Conservation (phyloP, 2,888 invertebrate genomes). For the Nomada lathburiana region DNA sequence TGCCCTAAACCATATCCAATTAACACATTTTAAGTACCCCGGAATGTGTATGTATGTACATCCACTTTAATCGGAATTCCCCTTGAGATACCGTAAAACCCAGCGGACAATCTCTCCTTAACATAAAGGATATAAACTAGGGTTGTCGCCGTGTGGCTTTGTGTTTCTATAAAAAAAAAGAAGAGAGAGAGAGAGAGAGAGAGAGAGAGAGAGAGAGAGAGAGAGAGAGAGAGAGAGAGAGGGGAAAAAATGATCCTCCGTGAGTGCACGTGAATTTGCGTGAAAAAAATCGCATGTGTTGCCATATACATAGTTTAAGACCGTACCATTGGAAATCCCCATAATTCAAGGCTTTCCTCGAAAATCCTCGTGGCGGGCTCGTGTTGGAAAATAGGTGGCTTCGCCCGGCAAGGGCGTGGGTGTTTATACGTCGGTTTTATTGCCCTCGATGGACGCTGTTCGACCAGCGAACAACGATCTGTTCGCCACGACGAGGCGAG, state of each 20-base stretch:
- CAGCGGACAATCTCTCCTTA: too few relatives aligned
- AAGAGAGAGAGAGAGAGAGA: too few relatives aligned
- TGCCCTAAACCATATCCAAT: too few relatives aligned
- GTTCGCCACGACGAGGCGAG: constrained; percentile 59
- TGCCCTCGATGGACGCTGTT: constrained; percentile 61
- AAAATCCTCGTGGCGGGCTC: constrained; percentile 20
- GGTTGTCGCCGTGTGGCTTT: not conserved
- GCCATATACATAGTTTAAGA: too few relatives aligned
- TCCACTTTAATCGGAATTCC: too few relatives aligned
- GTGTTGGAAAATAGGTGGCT: constrained; percentile 25
- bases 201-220: too few relatives aligned
- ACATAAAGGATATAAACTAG: not conserved
- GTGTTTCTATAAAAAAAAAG: not conserved
- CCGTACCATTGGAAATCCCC: constrained; percentile 34
- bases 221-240: too few relatives aligned
- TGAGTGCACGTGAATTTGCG: too few relatives aligned
- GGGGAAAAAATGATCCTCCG: too few relatives aligned
- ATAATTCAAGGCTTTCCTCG: constrained; percentile 22
- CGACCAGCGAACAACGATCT: constrained; percentile 47
- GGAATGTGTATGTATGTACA: too few relatives aligned
- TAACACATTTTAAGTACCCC: too few relatives aligned
- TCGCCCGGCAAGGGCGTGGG: constrained; percentile 60
- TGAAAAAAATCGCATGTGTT: not conserved
- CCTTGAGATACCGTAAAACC: too few relatives aligned
- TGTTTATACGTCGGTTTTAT: constrained; percentile 73